A percentile compares a stretch with the other conserved stretches of the same genome.
Conservation (phyloP, 2,113 vertebrate genomes). For the Solenodon paradoxus region DNA sequence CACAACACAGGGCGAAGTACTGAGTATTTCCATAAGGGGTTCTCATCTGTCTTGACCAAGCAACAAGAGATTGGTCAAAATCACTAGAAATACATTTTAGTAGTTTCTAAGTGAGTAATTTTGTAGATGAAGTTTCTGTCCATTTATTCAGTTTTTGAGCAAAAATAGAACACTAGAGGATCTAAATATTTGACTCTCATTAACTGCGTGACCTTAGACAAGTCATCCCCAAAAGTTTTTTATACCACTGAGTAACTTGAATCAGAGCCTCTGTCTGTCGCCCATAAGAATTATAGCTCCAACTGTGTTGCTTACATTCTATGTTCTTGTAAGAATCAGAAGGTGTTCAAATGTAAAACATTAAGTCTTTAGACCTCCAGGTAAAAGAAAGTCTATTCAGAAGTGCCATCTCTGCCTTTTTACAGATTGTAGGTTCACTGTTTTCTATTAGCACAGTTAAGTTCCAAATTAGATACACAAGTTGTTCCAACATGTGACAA, state of each 20-base stretch:
- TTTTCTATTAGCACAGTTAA: not conserved
- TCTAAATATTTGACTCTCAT: not conserved
- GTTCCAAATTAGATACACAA: not conserved
- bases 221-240: not conserved
- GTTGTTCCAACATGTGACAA: not conserved
- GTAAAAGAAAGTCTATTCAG: not conserved
- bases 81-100: not conserved
- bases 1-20: not conserved
- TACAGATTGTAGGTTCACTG: not conserved
- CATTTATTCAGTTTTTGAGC: not conserved
- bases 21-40: not conserved
- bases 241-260: not conserved
- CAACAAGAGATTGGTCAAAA: not conserved
- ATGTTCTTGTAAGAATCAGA: not conserved
- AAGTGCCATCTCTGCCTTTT: not conserved
- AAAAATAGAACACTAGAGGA: not conserved
- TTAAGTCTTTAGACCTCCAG: not conserved
- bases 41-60: not conserved
- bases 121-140: not conserved
- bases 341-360: not conserved
- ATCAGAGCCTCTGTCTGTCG: not conserved
- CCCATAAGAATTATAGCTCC: not conserved
- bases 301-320: not conserved
- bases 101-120: not conserved
- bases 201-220: not conserved